Evolutionary conservation across 2,888 invertebrate species (phyloP).

Genomic region (Andrena praecox): DNA sequence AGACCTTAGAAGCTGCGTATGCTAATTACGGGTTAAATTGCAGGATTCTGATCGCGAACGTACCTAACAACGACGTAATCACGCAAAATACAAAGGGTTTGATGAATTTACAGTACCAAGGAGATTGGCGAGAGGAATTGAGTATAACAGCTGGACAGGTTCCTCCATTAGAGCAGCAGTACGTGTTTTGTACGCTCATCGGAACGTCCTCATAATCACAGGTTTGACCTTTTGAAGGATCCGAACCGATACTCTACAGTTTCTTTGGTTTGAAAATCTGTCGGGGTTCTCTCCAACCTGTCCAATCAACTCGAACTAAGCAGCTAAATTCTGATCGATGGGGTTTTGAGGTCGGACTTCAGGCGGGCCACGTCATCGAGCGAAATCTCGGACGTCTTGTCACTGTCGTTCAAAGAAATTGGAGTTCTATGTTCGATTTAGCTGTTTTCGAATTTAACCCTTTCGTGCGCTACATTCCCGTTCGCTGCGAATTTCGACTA

Average conservation of each 20-base stretch:
- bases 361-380: not conserved
- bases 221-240: slow-evolving; percentile 30
- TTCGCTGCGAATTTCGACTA: too few species aligned
- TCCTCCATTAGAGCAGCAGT: slow-evolving; percentile 75
- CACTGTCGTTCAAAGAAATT: not conserved
- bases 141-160: slow-evolving; percentile 69
- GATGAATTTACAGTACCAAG: slow-evolving; percentile 76
- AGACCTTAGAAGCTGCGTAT: too few species aligned
- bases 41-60: slow-evolving; percentile 4
- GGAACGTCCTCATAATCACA: slow-evolving; percentile 61
- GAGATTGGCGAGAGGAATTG: slow-evolving; percentile 60
- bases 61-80: slow-evolving; percentile 80
- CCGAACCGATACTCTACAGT: slow-evolving; percentile 17
- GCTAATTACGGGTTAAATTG: not conserved
- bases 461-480: too few species aligned
- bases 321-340: slow-evolving; percentile 26
- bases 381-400: not conserved
- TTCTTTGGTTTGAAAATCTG: not conserved
- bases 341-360: slow-evolving; percentile 7
- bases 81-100: slow-evolving; percentile 79
- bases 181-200: slow-evolving; percentile 77
- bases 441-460: not conserved
- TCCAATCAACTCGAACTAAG: not conserved
- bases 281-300: slow-evolving; percentile 8
- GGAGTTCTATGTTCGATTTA: not conserved